These are phyloP conservation scores for Corydoras sp. DNA, from an alignment of 2,113 vertebrate species.

Conservation along the genomic window DNA sequence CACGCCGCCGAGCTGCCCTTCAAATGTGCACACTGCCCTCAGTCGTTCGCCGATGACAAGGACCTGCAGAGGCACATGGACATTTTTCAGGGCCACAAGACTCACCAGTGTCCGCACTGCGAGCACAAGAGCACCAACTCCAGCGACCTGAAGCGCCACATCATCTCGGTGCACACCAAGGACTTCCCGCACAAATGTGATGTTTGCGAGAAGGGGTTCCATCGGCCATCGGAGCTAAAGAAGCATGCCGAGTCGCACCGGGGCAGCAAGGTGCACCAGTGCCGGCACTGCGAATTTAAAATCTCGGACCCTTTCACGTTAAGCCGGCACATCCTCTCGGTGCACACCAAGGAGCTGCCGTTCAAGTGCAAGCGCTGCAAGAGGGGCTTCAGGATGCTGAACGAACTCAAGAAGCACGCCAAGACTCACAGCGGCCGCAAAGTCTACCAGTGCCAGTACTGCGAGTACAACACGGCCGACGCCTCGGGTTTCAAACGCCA, in stretches of 20 bases:
- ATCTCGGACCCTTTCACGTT: conserved; percentile 94
- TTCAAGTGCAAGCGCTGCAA: conserved; percentile 98
- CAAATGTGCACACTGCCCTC: conserved; percentile 94
- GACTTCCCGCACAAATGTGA: conserved; percentile 98
- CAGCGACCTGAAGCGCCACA: conserved; percentile 94
- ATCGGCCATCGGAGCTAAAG: conserved; percentile 94
- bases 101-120: conserved; percentile 95
- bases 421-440: conserved; percentile 98
- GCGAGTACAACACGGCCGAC: conserved; percentile 97
- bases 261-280: conserved; percentile 95
- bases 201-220: conserved; percentile 97
- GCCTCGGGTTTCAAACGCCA: conserved; percentile 99
- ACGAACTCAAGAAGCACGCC: conserved; percentile 98
- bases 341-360: conserved; percentile 97
- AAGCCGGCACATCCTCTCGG: conserved; percentile 93
- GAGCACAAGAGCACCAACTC: conserved; percentile 99
- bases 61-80: conserved; percentile 90
- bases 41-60: conserved; percentile 87
- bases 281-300: conserved; percentile 97
- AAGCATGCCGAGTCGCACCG: conserved; percentile 95
- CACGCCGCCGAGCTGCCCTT: conserved; percentile 88
- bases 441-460: conserved; percentile 98
- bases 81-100: conserved; percentile 95
- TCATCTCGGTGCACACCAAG: conserved; percentile 98
- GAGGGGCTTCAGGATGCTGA: conserved; percentile 89